Percentiles rank a stretch among this genome's conserved stretches.
phyloP scores from a whole-genome alignment of 2,113 vertebrate species.

The Raja brachyura region DNA sequence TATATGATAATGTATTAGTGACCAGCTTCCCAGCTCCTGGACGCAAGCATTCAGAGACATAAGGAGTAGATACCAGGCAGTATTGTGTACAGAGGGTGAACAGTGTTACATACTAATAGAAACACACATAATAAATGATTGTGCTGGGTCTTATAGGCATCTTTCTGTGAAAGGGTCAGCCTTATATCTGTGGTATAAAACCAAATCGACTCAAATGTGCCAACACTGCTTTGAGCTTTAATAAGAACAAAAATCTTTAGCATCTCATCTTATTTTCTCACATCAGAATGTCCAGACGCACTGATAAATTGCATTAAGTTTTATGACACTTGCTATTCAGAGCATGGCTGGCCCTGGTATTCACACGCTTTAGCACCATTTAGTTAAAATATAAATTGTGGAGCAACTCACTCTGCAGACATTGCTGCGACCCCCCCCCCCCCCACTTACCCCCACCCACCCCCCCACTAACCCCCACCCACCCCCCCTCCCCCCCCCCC shows the following conservation, averaged over 20 bases:
- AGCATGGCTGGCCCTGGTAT: slow-evolving; percentile 88
- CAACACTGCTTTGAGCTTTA: slow-evolving; percentile 95
- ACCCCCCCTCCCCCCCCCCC: slow-evolving; percentile 71
- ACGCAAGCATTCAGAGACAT: slow-evolving; percentile 84
- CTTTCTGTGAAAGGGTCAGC: slow-evolving; percentile 98
- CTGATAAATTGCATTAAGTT: slow-evolving; percentile 99
- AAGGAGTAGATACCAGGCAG: slow-evolving; percentile 73
- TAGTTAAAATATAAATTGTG: slow-evolving; percentile 94
- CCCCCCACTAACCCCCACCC: too few species aligned
- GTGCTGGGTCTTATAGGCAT: slow-evolving; percentile 73
- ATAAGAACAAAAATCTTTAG: slow-evolving; percentile 90
- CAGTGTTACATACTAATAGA: slow-evolving; percentile 99
- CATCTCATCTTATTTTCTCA: slow-evolving; percentile 99
- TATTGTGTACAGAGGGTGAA: slow-evolving; percentile 86
- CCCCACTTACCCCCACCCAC: too few species aligned
- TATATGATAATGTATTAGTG: slow-evolving; percentile 99
- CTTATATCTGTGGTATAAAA: slow-evolving; percentile 95
- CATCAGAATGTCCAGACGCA: slow-evolving; percentile 99
- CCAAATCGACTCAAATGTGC: slow-evolving; percentile 95
- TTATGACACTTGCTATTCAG: slow-evolving; percentile 99
- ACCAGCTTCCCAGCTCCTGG: slow-evolving; percentile 89
- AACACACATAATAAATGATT: slow-evolving; percentile 99
- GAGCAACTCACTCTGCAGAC: slow-evolving; percentile 94
- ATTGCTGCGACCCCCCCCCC: slow-evolving; percentile 76
- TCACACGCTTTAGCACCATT: slow-evolving; percentile 81